These are phyloP conservation scores for Tipula lateralis DNA, from an alignment of 2,888 invertebrate genomes.

Conservation along the genomic window DNA sequence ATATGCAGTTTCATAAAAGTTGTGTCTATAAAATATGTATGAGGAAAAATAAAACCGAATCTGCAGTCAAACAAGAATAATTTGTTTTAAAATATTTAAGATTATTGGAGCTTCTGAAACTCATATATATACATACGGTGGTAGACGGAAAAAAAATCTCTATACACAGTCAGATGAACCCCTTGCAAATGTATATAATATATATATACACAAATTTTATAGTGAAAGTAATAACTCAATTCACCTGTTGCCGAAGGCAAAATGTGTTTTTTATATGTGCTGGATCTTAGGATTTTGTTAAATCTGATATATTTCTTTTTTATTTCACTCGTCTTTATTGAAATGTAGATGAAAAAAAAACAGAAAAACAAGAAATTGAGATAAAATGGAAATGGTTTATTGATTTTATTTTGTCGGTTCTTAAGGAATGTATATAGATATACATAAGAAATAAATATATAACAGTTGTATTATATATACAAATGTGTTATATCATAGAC, in stretches of 20 bases:
- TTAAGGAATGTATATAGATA: not conserved
- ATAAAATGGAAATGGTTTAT: slow-evolving; percentile 11
- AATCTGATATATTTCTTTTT: slow-evolving; percentile 7
- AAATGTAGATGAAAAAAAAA: not conserved
- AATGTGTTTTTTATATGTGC: not conserved
- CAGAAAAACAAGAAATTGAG: not conserved
- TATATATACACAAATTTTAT: not conserved
- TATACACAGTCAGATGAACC: not conserved
- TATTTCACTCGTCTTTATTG: slow-evolving; percentile 14
- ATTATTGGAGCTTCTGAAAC: not conserved
- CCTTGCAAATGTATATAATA: not conserved
- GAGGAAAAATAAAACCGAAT: not conserved
- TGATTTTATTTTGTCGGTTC: slow-evolving; percentile 19
- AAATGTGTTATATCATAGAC: not conserved
- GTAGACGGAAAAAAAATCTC: not conserved
- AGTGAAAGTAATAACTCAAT: slow-evolving; percentile 1
- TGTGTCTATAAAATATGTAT: not conserved
- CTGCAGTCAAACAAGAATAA: not conserved
- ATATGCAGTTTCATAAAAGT: not conserved
- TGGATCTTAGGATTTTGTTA: not conserved
- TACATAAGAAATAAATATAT: not conserved
- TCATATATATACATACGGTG: not conserved
- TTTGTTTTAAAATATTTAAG: not conserved
- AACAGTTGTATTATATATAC: not conserved
- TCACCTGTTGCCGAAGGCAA: slow-evolving; percentile 6